phyloP scores from a whole-genome alignment of 64 coral and sea anemone species.

The Astreopora myriophthalma region DNA sequence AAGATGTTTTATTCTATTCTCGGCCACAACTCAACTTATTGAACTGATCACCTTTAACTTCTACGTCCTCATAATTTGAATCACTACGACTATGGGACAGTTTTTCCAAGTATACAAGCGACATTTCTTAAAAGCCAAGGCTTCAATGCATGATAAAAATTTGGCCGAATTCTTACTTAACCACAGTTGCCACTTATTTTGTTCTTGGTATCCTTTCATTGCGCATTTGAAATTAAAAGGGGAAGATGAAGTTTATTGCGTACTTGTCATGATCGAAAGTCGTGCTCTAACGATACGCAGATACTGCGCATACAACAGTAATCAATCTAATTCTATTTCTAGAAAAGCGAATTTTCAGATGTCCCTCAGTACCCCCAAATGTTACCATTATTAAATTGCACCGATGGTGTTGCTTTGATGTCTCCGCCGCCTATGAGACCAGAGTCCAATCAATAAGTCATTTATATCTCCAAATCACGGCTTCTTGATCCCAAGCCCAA shows the following conservation, averaged over 20 bases:
- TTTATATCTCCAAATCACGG: not conserved
- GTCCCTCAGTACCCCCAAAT: constrained; percentile 18
- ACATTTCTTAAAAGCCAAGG: too few species aligned
- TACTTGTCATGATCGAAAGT: not conserved
- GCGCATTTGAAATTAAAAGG: not conserved
- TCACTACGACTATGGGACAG: not conserved
- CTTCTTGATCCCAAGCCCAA: not conserved
- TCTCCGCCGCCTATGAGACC: constrained; percentile 30
- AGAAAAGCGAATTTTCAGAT: constrained; percentile 57
- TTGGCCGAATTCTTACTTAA: too few species aligned
- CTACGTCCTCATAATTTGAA: not conserved
- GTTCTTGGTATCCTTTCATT: too few species aligned
- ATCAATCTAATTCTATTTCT: constrained; percentile 6
- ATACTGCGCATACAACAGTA: not conserved
- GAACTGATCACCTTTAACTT: not conserved
- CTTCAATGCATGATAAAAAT: too few species aligned
- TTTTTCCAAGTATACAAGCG: too few species aligned
- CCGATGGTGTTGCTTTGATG: constrained; percentile 12
- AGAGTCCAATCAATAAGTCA: constrained; percentile 9
- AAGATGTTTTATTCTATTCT: not conserved
- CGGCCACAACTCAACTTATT: not conserved
- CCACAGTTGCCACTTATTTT: too few species aligned
- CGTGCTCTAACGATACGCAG: not conserved
- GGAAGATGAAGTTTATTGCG: not conserved
- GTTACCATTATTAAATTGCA: not conserved